These are phyloP conservation scores for Eupithecia centaureata DNA, from an alignment of 2,888 invertebrate species.

Conservation along the genomic window DNA sequence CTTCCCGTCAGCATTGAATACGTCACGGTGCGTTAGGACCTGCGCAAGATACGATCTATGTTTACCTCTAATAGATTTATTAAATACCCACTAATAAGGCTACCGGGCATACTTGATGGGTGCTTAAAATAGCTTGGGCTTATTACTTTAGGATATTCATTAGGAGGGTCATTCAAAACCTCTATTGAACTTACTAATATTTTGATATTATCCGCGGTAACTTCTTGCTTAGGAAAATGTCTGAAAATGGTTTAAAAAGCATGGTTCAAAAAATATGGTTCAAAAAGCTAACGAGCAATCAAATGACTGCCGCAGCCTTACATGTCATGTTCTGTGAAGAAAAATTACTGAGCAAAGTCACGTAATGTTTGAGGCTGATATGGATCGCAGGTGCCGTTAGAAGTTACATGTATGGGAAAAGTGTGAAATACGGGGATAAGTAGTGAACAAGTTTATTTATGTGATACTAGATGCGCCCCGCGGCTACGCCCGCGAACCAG, in stretches of 20 bases:
- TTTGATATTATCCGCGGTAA: not conserved
- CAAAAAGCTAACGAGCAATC: constrained; percentile 21
- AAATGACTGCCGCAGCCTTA: constrained; percentile 15
- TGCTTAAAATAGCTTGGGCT: not conserved
- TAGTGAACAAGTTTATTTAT: constrained; percentile 43
- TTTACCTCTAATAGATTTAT: constrained; percentile 18
- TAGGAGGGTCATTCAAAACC: not conserved
- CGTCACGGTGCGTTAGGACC: constrained; percentile 44
- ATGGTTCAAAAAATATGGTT: not conserved
- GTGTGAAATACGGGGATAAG: constrained; percentile 69
- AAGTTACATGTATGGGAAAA: constrained; percentile 66
- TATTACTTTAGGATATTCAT: not conserved
- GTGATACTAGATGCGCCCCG: constrained; percentile 4
- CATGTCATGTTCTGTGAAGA: constrained; percentile 32
- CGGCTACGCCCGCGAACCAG: too few species aligned
- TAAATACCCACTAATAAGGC: constrained; percentile 15
- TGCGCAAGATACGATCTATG: constrained; percentile 30
- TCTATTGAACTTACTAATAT: not conserved
- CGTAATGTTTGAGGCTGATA: constrained; percentile 41
- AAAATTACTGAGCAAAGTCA: constrained; percentile 37
- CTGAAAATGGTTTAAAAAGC: constrained; percentile 11
- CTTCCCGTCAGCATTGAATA: constrained; percentile 61
- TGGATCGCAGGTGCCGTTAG: constrained; percentile 60
- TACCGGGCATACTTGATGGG: constrained; percentile 12
- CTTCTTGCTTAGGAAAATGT: constrained; percentile 9